Conservation (phyloP, 2,797 vertebrate species). For the Catamblyrhynchus diadema region DNA sequence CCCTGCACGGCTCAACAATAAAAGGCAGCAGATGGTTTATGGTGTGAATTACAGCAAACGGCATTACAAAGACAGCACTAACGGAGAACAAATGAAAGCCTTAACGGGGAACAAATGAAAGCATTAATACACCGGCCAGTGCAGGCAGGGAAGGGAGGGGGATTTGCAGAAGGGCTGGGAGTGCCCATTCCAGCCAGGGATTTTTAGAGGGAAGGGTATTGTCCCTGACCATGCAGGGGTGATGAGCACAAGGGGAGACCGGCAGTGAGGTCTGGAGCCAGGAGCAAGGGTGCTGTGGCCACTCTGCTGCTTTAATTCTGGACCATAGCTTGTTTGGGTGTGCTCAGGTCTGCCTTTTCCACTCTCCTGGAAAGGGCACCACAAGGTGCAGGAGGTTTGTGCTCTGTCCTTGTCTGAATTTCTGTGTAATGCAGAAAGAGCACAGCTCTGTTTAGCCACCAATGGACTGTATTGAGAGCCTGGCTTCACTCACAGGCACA, state of each 20-base stretch:
- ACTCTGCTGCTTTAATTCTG: not conserved
- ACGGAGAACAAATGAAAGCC: not conserved
- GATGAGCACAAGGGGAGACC: not conserved
- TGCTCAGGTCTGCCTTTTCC: not conserved
- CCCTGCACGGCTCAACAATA: not conserved
- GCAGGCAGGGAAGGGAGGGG: not conserved
- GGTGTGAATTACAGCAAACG: not conserved
- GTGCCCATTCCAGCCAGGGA: not conserved
- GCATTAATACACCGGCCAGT: not conserved
- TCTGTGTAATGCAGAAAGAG: not conserved
- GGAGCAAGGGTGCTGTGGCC: not conserved
- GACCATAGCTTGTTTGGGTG: not conserved
- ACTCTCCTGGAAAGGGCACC: not conserved
- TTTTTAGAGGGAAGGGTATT: not conserved
- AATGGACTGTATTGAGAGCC: not conserved
- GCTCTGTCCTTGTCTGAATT: not conserved
- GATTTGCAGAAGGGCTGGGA: not conserved
- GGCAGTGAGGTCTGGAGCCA: not conserved
- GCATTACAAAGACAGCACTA: not conserved
- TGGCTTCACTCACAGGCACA: not conserved
- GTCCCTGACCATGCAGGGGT: fast-evolving
- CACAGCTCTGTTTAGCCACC: not conserved
- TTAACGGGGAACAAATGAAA: not conserved
- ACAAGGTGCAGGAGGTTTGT: not conserved
- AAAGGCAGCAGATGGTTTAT: conserved; percentile 30